Evolutionary conservation across 2,888 invertebrate species (phyloP), one percentile per base, ranked within the genome.

Genomic region (Ennomos erosarius): DNA sequence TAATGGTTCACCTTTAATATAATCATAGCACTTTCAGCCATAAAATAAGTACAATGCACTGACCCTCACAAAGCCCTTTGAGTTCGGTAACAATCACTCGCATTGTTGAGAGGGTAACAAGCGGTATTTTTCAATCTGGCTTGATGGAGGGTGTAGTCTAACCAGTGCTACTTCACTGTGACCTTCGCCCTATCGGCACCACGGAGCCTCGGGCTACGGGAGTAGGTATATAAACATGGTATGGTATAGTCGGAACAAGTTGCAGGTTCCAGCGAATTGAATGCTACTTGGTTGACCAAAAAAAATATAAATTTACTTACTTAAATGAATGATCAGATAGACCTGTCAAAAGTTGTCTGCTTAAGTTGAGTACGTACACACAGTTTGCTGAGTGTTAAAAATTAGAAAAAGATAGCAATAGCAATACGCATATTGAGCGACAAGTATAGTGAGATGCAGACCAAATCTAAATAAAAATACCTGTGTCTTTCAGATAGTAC

Each of bases 101-200:
- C 9, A 38, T 46, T 39, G 40, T 39, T 9, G 39, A 26, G 10
- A 35, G n/a, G 11, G 52, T 44, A 50, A 55, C 59, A 54, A 64
- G 46, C 47, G 52, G 49, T 62, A 42, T 59, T 59, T 63, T 54
- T 60, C 16, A 55, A 59, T 54, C 58, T 36, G 56, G 56, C 38
- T 40, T 51, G 57, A 59, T 47, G 51, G 44, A 43, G 47, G 52
- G 57, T 49, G 39, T 44, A 13, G 42, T 54, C 39, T 48, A 46
- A 45, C 10, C 6, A 26, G 26, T 26, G 26, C 16, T 26, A 4
- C 6, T 46, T 8, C 16, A 33, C 34, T 38, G 45, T 40, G 60
- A 48, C 55, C 61, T 54, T 44, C 43, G 12, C 10, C 40, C 10
- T 39, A 47, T 50, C n/a, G 48, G 37, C 10, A 8, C 26, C 12